phyloP scores from a whole-genome alignment of 2,888 invertebrate species.

The Empis livida region DNA sequence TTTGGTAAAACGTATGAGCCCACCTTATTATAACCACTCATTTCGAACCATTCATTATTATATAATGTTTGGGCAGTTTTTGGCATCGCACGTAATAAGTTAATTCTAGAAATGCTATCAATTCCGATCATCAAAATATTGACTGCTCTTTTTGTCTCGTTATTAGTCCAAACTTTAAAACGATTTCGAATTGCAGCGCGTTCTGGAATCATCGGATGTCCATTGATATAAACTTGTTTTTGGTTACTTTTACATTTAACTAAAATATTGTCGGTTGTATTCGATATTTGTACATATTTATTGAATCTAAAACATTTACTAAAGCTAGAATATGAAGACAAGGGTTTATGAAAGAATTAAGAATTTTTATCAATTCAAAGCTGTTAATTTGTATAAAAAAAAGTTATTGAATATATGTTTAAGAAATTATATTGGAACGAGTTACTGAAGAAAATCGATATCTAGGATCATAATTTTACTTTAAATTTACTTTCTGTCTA shows the following conservation, averaged over 20 bases:
- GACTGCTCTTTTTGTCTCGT: slow-evolving; percentile 29
- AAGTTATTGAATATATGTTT: not conserved
- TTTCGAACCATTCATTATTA: slow-evolving; percentile 54
- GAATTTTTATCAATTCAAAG: not conserved
- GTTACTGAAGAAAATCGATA: too few relatives aligned
- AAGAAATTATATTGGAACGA: too few relatives aligned
- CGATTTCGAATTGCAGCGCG: slow-evolving; percentile 38
- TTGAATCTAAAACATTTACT: slow-evolving; percentile 38
- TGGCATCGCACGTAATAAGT: slow-evolving; percentile 63
- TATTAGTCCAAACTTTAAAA: slow-evolving; percentile 21
- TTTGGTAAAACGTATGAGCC: too few relatives aligned
- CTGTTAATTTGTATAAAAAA: not conserved
- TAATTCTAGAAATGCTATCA: slow-evolving; percentile 71
- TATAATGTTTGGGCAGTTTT: slow-evolving; percentile 53
- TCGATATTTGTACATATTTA: slow-evolving; percentile 24
- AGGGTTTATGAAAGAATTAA: not conserved
- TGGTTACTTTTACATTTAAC: slow-evolving; percentile 37
- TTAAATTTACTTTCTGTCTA: too few relatives aligned
- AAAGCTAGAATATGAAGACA: slow-evolving; percentile 13
- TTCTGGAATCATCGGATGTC: slow-evolving; percentile 44
- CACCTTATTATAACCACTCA: slow-evolving; percentile 61
- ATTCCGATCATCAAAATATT: slow-evolving; percentile 71
- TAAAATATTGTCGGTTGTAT: slow-evolving; percentile 37
- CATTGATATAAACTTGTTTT: slow-evolving; percentile 29
- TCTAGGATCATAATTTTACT: too few relatives aligned